These are phyloP conservation scores for Philaethria dido DNA, from an alignment of 2,888 invertebrate species.

Conservation along the genomic window DNA sequence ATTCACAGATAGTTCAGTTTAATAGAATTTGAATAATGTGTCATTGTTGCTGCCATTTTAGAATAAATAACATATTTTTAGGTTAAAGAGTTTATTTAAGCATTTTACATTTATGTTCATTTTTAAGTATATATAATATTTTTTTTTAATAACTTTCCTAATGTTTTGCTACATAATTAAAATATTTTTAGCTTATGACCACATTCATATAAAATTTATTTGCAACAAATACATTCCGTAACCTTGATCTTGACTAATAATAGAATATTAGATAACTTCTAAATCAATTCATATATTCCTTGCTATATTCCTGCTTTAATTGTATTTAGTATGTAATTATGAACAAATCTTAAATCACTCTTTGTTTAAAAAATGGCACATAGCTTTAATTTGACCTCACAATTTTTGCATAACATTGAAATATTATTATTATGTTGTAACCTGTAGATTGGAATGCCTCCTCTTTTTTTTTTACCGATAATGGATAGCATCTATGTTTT, in stretches of 20 bases:
- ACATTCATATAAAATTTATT: neutral
- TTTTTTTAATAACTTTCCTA: too few relatives aligned
- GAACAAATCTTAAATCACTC: neutral
- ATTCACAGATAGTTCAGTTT: neutral
- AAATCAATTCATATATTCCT: neutral
- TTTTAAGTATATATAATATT: neutral
- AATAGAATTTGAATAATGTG: neutral
- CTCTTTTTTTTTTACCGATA: neutral
- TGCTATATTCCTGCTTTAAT: too few relatives aligned
- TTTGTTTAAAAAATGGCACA: neutral
- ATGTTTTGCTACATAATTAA: neutral
- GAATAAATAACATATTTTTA: neutral
- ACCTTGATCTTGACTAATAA: slow-evolving; percentile 5
- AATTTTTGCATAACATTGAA: too few relatives aligned
- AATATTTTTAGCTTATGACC: too few relatives aligned
- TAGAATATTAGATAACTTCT: neutral
- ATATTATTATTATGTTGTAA: too few relatives aligned
- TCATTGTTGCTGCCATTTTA: neutral
- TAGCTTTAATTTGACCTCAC: too few relatives aligned
- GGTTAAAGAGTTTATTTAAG: neutral
- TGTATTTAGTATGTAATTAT: too few relatives aligned
- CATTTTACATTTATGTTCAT: neutral
- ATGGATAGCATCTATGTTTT: too few relatives aligned
- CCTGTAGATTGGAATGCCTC: too few relatives aligned
- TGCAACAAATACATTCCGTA: neutral